These are phyloP conservation scores for Papilio demoleus DNA, from an alignment of 2,888 invertebrate species.

Conservation along the genomic window DNA sequence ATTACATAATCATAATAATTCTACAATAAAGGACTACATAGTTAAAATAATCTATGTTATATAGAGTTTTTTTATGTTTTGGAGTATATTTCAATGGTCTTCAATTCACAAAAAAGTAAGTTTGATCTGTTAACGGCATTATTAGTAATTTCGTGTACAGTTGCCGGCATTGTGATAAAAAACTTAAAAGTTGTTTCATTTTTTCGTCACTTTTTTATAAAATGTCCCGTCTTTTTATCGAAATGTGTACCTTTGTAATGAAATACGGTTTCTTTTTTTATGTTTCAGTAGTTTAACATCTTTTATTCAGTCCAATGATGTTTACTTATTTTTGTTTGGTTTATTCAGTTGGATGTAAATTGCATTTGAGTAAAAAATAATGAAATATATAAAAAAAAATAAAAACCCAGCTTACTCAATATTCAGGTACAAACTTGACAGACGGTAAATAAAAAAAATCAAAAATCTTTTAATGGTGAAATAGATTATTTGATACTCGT, in stretches of 20 bases:
- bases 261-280: constrained; percentile 1
- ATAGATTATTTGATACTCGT: no score
- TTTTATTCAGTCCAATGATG: neutral
- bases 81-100: no score
- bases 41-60: no score
- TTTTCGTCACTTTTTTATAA: constrained; percentile 12
- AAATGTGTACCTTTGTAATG: constrained; percentile 16
- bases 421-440: no score
- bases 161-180: constrained; percentile 7
- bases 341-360: neutral
- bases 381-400: neutral
- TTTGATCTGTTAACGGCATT: constrained; percentile 13
- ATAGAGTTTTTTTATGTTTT: no score
- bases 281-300: neutral
- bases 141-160: constrained; percentile 17
- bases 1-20: no score
- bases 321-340: constrained; percentile 6
- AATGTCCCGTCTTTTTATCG: constrained; percentile 14
- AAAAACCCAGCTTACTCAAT: no score
- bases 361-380: neutral
- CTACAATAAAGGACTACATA: no score
- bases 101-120: constrained; percentile 5
- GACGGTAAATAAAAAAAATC: no score
- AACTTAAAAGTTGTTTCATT: neutral
- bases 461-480: no score